Evolutionary conservation across 1,140 invertebrate genomes (phyloP).

Genomic region (Venustaconcha ellipsiformis): DNA sequence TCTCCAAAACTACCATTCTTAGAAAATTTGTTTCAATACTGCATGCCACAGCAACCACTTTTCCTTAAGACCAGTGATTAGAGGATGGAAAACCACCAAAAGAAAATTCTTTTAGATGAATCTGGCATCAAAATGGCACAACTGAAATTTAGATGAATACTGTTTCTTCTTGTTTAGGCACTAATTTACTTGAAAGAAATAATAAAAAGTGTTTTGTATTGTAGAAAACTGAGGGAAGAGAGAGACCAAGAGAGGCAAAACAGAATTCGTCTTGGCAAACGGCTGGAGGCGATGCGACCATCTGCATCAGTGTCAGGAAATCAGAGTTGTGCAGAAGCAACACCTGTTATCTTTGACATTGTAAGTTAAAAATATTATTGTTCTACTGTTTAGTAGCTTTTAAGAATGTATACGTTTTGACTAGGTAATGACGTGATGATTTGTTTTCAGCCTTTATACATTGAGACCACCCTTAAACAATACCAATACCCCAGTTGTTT

Average conservation of each 20-base stretch:
- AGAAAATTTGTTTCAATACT: too few species aligned
- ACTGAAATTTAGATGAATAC: background rate
- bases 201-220: conserved; percentile 4
- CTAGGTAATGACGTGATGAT: background rate
- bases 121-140: background rate
- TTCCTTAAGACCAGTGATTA: too few species aligned
- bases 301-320: conserved; percentile 54
- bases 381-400: background rate
- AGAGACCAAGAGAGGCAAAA: conserved; percentile 51
- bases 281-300: conserved; percentile 55
- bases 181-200: background rate
- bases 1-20: too few species aligned
- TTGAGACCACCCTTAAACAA: background rate
- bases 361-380: conserved; percentile 43
- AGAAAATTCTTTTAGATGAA: too few species aligned
- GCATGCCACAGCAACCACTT: too few species aligned
- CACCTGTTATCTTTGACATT: conserved; percentile 60
- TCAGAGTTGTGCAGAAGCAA: conserved; percentile 54
- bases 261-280: conserved; percentile 48
- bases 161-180: background rate
- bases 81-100: too few species aligned
- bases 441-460: background rate
- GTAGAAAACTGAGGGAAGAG: conserved; percentile 47
- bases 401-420: background rate
- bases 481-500: background rate